Evolutionary conservation across 35 echinoderm and acorn worm species (phyloP).

Genomic region (Apostichopus japonicus): DNA sequence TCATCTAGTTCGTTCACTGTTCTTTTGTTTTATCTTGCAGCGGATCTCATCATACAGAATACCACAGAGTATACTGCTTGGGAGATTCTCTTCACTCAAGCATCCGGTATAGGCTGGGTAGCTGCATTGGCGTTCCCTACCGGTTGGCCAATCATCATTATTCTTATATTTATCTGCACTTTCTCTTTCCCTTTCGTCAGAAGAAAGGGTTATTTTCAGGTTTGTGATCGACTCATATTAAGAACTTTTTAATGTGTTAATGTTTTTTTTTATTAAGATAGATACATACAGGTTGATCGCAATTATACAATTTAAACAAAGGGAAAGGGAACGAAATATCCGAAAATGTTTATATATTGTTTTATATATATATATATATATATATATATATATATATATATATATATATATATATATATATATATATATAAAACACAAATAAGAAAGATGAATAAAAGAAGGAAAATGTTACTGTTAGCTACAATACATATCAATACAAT

Average conservation of each 20-base stretch:
- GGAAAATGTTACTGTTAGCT: too few species aligned
- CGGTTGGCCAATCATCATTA: constrained; percentile 48
- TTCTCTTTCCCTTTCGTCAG: constrained; percentile 85
- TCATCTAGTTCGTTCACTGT: too few species aligned
- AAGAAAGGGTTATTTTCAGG: constrained; percentile 91
- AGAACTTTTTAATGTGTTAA: neutral
- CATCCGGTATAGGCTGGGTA: constrained; percentile 76
- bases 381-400: too few species aligned
- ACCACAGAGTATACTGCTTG: constrained; percentile 43
- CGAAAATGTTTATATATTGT: too few species aligned
- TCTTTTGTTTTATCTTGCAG: neutral
- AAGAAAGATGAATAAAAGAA: neutral
- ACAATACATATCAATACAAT: too few species aligned
- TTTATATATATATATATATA: too few species aligned
- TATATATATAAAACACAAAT: neutral
- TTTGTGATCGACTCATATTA: neutral
- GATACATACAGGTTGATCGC: too few species aligned
- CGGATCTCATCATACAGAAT: constrained; percentile 17
- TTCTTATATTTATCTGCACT: constrained; percentile 76
- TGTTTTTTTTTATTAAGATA: too few species aligned
- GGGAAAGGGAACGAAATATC: too few species aligned
- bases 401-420: too few species aligned
- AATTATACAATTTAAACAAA: too few species aligned
- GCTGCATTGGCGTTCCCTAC: constrained; percentile 67
- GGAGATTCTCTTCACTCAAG: constrained; percentile 68